phyloP scores from a whole-genome alignment of 2,113 vertebrate species.

The Tichodroma muraria region DNA sequence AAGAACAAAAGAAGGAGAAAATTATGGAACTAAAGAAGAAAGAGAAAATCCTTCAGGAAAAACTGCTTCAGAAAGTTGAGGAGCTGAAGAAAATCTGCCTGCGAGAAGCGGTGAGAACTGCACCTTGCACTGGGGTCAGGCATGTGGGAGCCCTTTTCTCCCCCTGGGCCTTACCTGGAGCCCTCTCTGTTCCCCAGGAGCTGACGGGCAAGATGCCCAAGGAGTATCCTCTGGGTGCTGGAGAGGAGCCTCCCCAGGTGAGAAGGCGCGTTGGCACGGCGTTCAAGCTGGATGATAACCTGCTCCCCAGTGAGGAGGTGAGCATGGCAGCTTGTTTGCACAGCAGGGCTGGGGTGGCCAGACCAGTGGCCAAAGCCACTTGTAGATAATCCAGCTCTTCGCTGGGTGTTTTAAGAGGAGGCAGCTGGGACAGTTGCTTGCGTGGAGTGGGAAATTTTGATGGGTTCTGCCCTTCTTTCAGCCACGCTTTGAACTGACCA shows the following conservation, averaged over 20 bases:
- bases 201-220: conserved; percentile 88
- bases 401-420: background rate
- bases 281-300: conserved; percentile 85
- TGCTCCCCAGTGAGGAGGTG: conserved; percentile 86
- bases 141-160: background rate
- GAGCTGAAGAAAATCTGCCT: conserved; percentile 93
- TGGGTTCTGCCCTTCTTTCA: background rate
- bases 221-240: conserved; percentile 87
- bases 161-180: background rate
- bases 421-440: background rate
- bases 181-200: conserved; percentile 72
- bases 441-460: background rate
- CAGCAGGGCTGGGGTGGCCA: background rate
- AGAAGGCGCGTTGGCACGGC: conserved; percentile 84
- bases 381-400: background rate
- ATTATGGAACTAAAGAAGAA: conserved; percentile 88
- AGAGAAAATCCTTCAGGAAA: conserved; percentile 84
- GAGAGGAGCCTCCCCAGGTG: conserved; percentile 85
- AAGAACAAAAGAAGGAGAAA: conserved; percentile 94
- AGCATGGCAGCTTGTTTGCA: background rate
- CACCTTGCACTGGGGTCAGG: fast-evolving
- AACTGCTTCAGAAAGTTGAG: conserved; percentile 82
- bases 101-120: conserved; percentile 89
- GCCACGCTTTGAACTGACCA: background rate
- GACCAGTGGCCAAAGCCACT: background rate